Base-by-base conservation (phyloP, 2,888 invertebrate species). In the Loripinus fragilis region DNA sequence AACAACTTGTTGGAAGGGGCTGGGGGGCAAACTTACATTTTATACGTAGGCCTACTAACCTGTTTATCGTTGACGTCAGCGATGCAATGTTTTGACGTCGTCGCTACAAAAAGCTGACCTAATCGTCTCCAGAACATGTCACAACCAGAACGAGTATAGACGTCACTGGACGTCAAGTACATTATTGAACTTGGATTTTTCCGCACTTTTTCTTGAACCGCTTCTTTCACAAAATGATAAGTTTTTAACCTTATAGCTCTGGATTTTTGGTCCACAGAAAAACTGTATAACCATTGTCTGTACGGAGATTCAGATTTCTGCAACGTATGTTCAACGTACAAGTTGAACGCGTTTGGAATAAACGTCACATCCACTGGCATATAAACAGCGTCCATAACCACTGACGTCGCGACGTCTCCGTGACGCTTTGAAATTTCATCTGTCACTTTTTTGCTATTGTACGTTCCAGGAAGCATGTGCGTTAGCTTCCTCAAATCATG, bases 61-160 rank as follows among this genome's bases (percentile, higher is more conserved):
- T 87, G 76, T 67, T 86, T 83, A 23, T 82, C 83, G 10, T 85
- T 83, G 1, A 89, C 79, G 17, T 83, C 78, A 0, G 87, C 90
- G 25, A 89, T 45, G 64, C 90, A 90, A 20, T 85, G 80, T 10
- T 86, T 78, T 65, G 89, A 85, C 33, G 90, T 90, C 41, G 89
- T 81, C 10, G 88, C 90, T 15, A 87, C 81, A 72, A 89, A 89
- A n/a, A 85, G 85, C 38, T 80, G 84, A 15, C 82, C 83, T 20
- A 89, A 74, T 38, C 87, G 81, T 28, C 88, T 78, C 90, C 90
- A 90, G 72, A 86, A 84, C 89, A 90, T 89, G 65, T 88, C 88
- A 77, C 90, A 90, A 23, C 84, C 85, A 12, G 80, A 75, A 33
- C 87, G 79, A 0, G 88, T 86, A n/a, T 81, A 76, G 60, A 89